phyloP scores from a whole-genome alignment of 2,113 vertebrate genomes.

The Tapirus terrestris region DNA sequence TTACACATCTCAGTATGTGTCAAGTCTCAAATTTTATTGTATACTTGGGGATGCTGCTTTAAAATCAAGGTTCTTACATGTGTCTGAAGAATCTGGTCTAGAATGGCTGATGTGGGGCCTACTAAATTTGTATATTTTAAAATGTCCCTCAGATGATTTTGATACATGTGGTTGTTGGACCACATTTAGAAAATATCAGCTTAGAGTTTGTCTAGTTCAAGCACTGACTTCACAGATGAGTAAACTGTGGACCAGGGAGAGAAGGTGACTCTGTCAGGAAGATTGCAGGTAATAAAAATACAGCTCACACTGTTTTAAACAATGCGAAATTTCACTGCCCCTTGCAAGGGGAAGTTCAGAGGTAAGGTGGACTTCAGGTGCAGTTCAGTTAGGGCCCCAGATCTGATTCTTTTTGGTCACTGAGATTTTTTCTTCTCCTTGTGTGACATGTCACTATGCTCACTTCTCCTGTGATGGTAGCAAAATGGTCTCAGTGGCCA shows the following conservation, averaged over 20 bases:
- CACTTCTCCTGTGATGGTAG: background rate
- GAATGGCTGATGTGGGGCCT: background rate
- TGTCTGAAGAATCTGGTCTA: background rate
- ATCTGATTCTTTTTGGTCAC: background rate
- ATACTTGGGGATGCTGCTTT: background rate
- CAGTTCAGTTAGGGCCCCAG: background rate
- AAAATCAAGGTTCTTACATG: background rate
- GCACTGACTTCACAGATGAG: background rate
- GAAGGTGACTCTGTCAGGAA: background rate
- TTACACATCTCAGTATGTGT: background rate
- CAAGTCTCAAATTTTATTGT: background rate
- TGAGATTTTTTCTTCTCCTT: background rate
- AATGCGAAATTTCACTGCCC: background rate
- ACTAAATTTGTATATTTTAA: background rate
- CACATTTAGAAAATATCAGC: background rate
- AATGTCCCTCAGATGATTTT: background rate
- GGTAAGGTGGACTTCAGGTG: background rate
- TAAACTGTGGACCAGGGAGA: background rate
- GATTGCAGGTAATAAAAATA: background rate
- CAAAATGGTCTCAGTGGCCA: rapidly evolving
- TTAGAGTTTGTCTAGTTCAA: background rate
- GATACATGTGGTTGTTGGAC: background rate
- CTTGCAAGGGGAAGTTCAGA: background rate
- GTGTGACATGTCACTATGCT: rapidly evolving
- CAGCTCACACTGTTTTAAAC: background rate